Evolutionary conservation across 2,113 vertebrate species (phyloP).

Genomic region (Crocuta crocuta): DNA sequence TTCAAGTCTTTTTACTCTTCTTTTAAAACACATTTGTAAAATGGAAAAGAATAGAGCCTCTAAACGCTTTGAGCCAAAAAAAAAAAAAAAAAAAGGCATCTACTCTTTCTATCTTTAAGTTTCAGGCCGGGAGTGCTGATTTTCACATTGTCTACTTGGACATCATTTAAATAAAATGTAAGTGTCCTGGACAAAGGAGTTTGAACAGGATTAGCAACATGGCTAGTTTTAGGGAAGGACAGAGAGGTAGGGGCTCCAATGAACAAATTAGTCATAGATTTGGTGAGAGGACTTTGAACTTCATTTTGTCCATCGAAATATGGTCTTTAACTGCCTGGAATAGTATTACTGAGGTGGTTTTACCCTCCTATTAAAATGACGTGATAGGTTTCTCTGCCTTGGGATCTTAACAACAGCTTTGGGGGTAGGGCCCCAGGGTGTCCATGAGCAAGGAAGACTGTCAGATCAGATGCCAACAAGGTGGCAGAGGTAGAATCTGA

Average conservation of each 20-base stretch:
- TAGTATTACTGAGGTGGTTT: background rate
- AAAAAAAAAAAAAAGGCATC: background rate
- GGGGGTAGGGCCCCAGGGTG: background rate
- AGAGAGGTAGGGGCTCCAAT: background rate
- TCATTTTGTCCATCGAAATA: background rate
- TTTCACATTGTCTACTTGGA: background rate
- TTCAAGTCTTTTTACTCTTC: background rate
- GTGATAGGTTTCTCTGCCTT: background rate
- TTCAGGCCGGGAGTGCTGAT: background rate
- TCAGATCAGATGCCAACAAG: background rate
- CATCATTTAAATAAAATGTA: background rate
- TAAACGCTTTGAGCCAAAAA: background rate
- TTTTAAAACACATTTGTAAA: constrained; percentile 14
- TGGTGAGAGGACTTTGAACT: background rate
- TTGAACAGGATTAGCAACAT: background rate
- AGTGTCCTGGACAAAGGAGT: background rate
- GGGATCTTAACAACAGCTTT: background rate
- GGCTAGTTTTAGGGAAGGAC: background rate
- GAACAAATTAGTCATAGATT: background rate
- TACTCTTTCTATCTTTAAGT: background rate
- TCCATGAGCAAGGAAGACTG: background rate
- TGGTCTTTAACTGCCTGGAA: background rate
- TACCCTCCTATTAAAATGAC: constrained; percentile 6
- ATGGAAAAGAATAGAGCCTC: background rate
- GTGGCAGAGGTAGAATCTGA: background rate